Evolutionary conservation across 2,797 vertebrate genomes (phyloP), one percentile per base, ranked within the genome.

Genomic region (Prionace glauca): DNA sequence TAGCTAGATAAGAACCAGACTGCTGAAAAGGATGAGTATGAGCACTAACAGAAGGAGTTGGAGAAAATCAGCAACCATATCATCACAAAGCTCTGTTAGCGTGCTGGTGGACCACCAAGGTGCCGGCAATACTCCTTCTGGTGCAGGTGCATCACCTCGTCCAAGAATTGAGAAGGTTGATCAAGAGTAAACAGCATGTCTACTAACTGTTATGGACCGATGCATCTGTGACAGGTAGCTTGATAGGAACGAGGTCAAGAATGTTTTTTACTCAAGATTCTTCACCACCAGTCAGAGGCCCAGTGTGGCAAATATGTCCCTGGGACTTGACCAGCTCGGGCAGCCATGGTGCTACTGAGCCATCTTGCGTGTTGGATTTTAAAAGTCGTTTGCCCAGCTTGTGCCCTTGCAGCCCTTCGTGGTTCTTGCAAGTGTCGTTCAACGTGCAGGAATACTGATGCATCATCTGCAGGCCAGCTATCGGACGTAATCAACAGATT

Each of bases 1-100:
- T 99, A 98, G 99, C 97, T 99, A 96, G 99, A 99, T 96, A 98
- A 98, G 96, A 99, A 99, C 91, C 98, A 99, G 98, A 98, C 98
- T 0, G 98, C 98, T 0, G 98, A 98, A 91, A 98, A 97, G 96
- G 98, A 98, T 9, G 98, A 98, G 96, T 98, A 98, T 62, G 98
- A 98, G 93, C 98, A 98, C 90, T 98, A 98, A 95, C 98, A 98
- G 96, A 98, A 98, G 22, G 98, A 98, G 94, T 97, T 98, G 96
- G 98, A 98, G 96, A 98, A 98, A 96, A 98, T 98, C 24, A 98
- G 98, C 96, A 98, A 98, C 91, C 98, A 98, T 16, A 98, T 98
- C 96, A 98, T 98, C 90, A 98, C 98, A n/a, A 98, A 98, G 97
- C 97, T 98, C 96, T 98, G 98, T 97, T 98, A 98, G 97, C 98